Percentiles rank a stretch among this genome's conserved stretches.
These are phyloP conservation scores for Idaea biselata DNA, from an alignment of 2,888 invertebrate species.

Conservation along the genomic window DNA sequence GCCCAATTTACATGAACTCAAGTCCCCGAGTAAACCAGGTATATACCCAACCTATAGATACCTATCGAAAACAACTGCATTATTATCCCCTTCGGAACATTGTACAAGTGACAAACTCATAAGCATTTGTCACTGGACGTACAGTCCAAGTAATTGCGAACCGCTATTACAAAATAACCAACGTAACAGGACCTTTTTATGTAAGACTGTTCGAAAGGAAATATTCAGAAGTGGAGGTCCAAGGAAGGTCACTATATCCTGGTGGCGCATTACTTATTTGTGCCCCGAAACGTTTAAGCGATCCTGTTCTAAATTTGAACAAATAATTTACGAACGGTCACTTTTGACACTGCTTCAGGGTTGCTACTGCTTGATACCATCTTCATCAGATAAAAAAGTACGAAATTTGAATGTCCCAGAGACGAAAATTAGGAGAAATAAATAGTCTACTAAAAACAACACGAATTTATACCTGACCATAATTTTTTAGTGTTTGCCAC, in stretches of 20 bases:
- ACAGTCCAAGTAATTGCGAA: constrained; percentile 72
- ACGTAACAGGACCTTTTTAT: constrained; percentile 38
- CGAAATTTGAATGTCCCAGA: neutral
- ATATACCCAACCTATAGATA: neutral
- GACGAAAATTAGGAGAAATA: too few species aligned
- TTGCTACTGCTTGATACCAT: constrained; percentile 30
- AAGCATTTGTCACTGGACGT: constrained; percentile 76
- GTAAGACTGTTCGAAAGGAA: constrained; percentile 15
- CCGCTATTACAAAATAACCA: constrained; percentile 57
- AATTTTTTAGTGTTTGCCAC: too few species aligned
- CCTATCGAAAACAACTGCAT: constrained; percentile 51
- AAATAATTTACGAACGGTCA: constrained; percentile 79
- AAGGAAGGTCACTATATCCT: constrained; percentile 38
- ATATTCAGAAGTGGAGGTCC: constrained; percentile 8
- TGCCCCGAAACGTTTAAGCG: constrained; percentile 77
- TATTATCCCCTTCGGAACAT: constrained; percentile 48
- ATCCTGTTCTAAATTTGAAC: constrained; percentile 78
- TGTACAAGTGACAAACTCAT: constrained; percentile 77
- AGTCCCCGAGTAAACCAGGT: neutral
- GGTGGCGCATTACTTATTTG: constrained; percentile 73
- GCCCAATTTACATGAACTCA: neutral
- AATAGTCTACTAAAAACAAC: too few species aligned
- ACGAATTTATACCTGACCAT: too few species aligned
- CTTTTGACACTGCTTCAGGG: constrained; percentile 64
- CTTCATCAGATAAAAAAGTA: neutral